Percentiles rank a stretch among this genome's conserved stretches.
These are phyloP conservation scores for Anastrepha ludens DNA, from an alignment of 1,140 invertebrate genomes.

Conservation along the genomic window DNA sequence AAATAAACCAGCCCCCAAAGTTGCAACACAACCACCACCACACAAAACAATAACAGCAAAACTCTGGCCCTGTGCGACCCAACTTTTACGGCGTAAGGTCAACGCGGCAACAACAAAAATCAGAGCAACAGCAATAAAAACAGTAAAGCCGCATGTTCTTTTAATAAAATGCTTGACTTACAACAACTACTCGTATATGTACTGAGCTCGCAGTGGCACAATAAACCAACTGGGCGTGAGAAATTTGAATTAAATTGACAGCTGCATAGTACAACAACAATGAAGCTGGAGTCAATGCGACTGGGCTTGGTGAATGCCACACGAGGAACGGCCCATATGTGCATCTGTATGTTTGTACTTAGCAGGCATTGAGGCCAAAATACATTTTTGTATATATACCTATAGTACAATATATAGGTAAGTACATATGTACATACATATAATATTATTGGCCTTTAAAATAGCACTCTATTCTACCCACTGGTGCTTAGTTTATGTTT, in stretches of 20 bases:
- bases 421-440: not conserved
- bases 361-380: not conserved
- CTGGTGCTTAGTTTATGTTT: not conserved
- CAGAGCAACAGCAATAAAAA: slow-evolving; percentile 33
- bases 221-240: slow-evolving; percentile 50
- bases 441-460: not conserved
- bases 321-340: not conserved
- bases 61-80: slow-evolving; percentile 31
- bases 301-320: slow-evolving; percentile 26
- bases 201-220: slow-evolving; percentile 3
- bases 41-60: not conserved
- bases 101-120: slow-evolving; percentile 49
- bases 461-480: not conserved
- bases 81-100: slow-evolving; percentile 5
- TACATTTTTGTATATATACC: not conserved
- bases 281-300: slow-evolving; percentile 4
- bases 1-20: slow-evolving; percentile 35
- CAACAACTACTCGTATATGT: not conserved
- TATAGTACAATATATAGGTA: not conserved
- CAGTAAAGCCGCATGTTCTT: not conserved
- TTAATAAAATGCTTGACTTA: not conserved
- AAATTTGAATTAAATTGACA: slow-evolving; percentile 45
- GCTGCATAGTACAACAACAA: slow-evolving; percentile 37
- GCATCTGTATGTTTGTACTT: not conserved
- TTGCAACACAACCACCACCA: slow-evolving; percentile 16